These are phyloP conservation scores for Anorthoa munda DNA, from an alignment of 2,888 invertebrate species.

Conservation along the genomic window DNA sequence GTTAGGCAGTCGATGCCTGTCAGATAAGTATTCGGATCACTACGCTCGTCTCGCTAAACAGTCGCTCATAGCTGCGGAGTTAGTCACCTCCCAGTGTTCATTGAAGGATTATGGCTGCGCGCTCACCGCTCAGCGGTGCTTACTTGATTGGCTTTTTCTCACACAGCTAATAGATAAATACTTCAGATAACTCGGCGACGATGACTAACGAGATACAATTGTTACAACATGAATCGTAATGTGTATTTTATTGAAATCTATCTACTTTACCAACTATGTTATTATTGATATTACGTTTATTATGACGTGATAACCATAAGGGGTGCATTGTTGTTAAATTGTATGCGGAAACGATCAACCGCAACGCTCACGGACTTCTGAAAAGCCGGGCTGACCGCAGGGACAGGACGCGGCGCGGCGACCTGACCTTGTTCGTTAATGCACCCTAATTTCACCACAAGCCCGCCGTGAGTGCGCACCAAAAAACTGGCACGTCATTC, in stretches of 20 bases:
- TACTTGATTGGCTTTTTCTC: constrained; percentile 75
- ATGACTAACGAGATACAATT: constrained; percentile 67
- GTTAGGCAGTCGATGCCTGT: constrained; percentile 53
- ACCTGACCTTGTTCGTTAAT: constrained; percentile 89
- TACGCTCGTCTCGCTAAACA: constrained; percentile 69
- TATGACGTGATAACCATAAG: constrained; percentile 61
- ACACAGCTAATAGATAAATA: constrained; percentile 79
- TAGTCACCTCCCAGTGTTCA: constrained; percentile 76
- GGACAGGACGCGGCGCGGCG: constrained; percentile 70
- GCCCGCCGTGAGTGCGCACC: constrained; percentile 78
- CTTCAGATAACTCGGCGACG: constrained; percentile 62
- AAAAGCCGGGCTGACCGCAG: constrained; percentile 78
- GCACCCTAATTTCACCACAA: constrained; percentile 88
- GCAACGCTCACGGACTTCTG: constrained; percentile 79
- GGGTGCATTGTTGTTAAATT: constrained; percentile 67
- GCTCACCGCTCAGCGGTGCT: constrained; percentile 45
- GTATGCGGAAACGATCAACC: constrained; percentile 79
- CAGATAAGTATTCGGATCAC: constrained; percentile 65
- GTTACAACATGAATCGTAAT: constrained; percentile 56
- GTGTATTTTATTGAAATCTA: constrained; percentile 45
- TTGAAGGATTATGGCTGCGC: constrained; percentile 78
- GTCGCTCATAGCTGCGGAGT: constrained; percentile 71
- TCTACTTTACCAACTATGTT: constrained; percentile 42
- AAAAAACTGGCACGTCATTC: constrained; percentile 87
- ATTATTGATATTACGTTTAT: constrained; percentile 44